Evolutionary conservation across 1,140 invertebrate species (phyloP).

Genomic region (Drosophila leontia): DNA sequence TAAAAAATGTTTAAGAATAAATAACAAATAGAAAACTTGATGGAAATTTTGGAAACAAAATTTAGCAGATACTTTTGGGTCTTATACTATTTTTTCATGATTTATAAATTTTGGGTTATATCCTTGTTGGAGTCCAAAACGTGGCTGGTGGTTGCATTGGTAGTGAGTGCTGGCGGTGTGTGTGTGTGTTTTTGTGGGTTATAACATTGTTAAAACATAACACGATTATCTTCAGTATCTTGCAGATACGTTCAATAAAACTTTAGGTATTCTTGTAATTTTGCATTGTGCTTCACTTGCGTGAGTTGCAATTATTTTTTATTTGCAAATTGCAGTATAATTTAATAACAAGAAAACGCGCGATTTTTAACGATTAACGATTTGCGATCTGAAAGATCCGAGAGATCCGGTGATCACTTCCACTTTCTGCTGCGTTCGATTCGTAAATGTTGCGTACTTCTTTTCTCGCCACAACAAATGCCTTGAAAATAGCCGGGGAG

Average conservation of each 20-base stretch:
- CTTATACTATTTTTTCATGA: conserved; percentile 34
- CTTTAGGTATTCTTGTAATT: conserved; percentile 17
- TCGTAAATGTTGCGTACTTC: conserved; percentile 81
- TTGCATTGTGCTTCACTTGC: conserved; percentile 28
- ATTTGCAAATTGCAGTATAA: conserved; percentile 26
- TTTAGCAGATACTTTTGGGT: conserved; percentile 15
- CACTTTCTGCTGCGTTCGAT: conserved; percentile 80
- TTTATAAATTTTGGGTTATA: conserved; percentile 15
- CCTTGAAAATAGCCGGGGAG: conserved; percentile 32
- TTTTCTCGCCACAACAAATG: conserved; percentile 46
- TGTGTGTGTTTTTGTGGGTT: conserved; percentile 23
- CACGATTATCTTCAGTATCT: conserved; percentile 41
- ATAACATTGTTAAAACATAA: conserved; percentile 30
- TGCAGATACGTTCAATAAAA: conserved; percentile 51
- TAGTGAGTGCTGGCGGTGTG: conserved; percentile 6
- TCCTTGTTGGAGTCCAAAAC: conserved; percentile 25
- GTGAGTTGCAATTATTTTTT: background rate
- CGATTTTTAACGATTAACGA: conserved; percentile 26
- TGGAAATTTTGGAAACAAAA: conserved; percentile 25
- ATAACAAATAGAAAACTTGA: conserved; percentile 50
- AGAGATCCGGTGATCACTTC: conserved; percentile 67
- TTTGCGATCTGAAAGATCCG: conserved; percentile 36
- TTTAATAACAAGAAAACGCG: conserved; percentile 53
- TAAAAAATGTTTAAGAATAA: conserved; percentile 39
- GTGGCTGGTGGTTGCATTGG: conserved; percentile 41